Evolutionary conservation across 30 jellyfish, hydroid and myxozoan species (phyloP), one percentile per base, ranked within the genome.

Genomic region (Hydra vulgaris): DNA sequence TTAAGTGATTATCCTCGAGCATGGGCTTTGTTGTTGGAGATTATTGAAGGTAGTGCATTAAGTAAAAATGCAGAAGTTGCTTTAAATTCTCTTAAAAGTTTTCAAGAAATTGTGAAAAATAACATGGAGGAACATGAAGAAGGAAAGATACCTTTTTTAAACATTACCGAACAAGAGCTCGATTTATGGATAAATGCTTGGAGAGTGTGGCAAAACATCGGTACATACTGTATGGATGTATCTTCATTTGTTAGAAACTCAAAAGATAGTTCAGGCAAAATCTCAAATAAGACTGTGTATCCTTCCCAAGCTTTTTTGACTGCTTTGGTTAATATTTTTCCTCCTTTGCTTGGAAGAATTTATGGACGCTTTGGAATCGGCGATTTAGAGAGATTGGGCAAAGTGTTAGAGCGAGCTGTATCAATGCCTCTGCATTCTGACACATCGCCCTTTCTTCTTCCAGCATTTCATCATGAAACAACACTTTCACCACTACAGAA

Each of bases 151-250:
- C 66, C 67, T 1, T 85, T 85, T 76, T 21, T 81, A 52, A 90
- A 85, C 20, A 66, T 82, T 15, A 52, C 76, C 0, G 95, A 86
- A 15, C 88, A 83, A 76, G 97, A 90, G 53, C 71, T 85, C 21
- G 97, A 90, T 77, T 71, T 85, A 53, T 90, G 97, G 97, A 78
- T 73, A 8, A 91, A 90, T 26, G 97, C 97, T 8, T 90, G 97
- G 97, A 93, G 97, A 0, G 89, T 90, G 20, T 90, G 97, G 97
- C 87, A 76, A 40, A 90, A 83, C 25, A 90, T 90, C 76, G 97
- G 97, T 19, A 78, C 79, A n/a, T 72, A 79, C 23, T 85, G 95
- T 1, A 86, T 90, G 97, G 85, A 88, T 27, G 56, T 84, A 26
- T 94, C 80, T 53, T 89, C 78, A 26, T 82, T 90, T 25, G 74